Evolutionary conservation across 2,797 vertebrate species (phyloP).

Genomic region (Otus scops): DNA sequence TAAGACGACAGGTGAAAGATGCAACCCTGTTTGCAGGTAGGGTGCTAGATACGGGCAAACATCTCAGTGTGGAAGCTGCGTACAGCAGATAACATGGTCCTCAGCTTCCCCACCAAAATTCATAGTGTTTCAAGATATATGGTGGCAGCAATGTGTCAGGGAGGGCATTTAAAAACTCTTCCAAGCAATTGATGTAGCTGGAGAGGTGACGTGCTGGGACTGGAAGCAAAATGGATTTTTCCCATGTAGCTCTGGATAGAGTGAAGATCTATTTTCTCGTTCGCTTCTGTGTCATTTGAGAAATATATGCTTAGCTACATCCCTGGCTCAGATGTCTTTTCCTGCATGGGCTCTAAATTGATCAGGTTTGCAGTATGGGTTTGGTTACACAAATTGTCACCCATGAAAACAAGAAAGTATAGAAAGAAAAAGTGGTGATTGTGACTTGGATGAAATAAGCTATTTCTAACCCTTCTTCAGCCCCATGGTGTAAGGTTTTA

Average conservation of each 20-base stretch:
- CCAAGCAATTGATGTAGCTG: neutral
- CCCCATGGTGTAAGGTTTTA: neutral
- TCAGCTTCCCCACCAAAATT: neutral
- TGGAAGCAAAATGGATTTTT: neutral
- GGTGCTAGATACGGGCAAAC: neutral
- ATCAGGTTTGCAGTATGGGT: neutral
- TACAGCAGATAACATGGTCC: no score
- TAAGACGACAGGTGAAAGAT: neutral
- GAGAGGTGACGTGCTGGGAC: neutral
- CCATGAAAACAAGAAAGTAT: neutral
- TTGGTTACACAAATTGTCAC: neutral
- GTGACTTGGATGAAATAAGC: neutral
- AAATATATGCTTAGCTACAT: neutral
- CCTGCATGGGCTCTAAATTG: neutral
- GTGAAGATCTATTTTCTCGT: neutral
- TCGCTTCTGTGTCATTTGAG: neutral
- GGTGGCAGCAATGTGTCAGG: neutral
- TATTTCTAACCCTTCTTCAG: neutral
- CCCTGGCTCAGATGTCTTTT: neutral
- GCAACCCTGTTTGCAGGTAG: neutral
- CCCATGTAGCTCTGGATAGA: neutral
- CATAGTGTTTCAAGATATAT: fast-evolving
- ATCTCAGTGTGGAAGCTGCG: fast-evolving
- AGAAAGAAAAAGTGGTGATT: neutral
- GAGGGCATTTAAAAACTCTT: neutral